Percentiles rank a stretch among this genome's conserved stretches.
Conservation (phyloP, 2,113 vertebrate species). For the Oriolus oriolus region DNA sequence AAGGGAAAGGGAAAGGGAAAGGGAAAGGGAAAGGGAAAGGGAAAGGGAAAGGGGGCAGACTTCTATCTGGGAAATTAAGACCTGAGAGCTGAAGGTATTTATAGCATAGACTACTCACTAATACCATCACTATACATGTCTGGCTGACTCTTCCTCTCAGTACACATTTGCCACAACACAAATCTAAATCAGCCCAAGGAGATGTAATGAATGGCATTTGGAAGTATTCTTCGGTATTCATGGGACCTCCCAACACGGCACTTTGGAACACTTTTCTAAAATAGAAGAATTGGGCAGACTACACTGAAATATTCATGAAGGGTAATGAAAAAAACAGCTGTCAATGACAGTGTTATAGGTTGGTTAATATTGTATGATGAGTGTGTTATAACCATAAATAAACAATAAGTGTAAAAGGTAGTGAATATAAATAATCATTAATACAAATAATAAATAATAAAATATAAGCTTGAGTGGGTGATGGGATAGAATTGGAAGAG, state of each 20-base stretch:
- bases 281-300: slow-evolving; percentile 27
- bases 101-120: not conserved
- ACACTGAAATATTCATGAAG: slow-evolving; percentile 69
- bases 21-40: not conserved
- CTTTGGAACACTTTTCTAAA: not conserved
- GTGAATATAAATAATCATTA: slow-evolving; percentile 68
- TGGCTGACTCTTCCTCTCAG: not conserved
- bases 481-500: slow-evolving; percentile 1
- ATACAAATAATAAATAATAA: slow-evolving; percentile 63
- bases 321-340: slow-evolving; percentile 55
- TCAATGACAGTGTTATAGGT: slow-evolving; percentile 3
- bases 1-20: not conserved
- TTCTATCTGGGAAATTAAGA: not conserved
- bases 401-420: slow-evolving; percentile 69
- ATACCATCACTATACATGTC: not conserved
- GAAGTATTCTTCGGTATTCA: not conserved
- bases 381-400: slow-evolving; percentile 72
- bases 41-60: not conserved
- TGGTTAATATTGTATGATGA: slow-evolving; percentile 72
- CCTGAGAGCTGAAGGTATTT: not conserved
- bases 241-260: slow-evolving; percentile 8
- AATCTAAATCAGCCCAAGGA: not conserved
- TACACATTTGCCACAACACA: not conserved
- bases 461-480: not conserved
- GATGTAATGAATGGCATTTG: not conserved